Conservation (phyloP, 2,888 invertebrate genomes). For the Xestoiulus laeticollis region DNA sequence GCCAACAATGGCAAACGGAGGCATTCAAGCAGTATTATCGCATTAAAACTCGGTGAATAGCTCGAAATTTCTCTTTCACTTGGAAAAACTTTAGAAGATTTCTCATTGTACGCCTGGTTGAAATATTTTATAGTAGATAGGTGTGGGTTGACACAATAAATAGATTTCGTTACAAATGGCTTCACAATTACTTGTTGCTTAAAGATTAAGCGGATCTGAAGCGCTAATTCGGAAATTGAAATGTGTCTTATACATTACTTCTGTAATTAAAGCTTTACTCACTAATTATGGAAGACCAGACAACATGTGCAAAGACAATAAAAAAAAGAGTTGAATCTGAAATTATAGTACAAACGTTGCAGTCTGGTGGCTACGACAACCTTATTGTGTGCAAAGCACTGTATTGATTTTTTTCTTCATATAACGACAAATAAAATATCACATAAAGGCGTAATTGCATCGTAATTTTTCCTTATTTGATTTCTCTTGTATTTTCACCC, state of each 20-base stretch:
- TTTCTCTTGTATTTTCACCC: background rate
- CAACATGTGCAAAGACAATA: background rate
- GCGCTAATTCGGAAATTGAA: background rate
- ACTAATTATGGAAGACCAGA: background rate
- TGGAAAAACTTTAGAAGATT: constrained; percentile 14
- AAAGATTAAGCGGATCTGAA: background rate
- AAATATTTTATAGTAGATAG: background rate
- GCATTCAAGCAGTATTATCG: constrained; percentile 30
- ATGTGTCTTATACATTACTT: background rate
- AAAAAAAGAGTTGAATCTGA: background rate
- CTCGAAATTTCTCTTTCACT: constrained; percentile 2
- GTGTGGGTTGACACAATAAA: background rate
- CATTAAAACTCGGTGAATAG: constrained; percentile 19
- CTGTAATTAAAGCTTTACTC: background rate
- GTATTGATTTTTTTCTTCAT: background rate
- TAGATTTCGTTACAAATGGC: background rate
- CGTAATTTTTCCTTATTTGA: constrained; percentile 13
- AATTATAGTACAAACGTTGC: background rate
- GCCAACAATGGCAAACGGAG: background rate
- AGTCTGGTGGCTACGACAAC: background rate
- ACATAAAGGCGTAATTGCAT: background rate
- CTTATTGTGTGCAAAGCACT: background rate
- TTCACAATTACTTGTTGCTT: background rate
- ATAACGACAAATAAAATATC: background rate
- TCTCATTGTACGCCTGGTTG: background rate